phyloP scores from a whole-genome alignment of 2,797 vertebrate genomes.

The Paguma larvata region DNA sequence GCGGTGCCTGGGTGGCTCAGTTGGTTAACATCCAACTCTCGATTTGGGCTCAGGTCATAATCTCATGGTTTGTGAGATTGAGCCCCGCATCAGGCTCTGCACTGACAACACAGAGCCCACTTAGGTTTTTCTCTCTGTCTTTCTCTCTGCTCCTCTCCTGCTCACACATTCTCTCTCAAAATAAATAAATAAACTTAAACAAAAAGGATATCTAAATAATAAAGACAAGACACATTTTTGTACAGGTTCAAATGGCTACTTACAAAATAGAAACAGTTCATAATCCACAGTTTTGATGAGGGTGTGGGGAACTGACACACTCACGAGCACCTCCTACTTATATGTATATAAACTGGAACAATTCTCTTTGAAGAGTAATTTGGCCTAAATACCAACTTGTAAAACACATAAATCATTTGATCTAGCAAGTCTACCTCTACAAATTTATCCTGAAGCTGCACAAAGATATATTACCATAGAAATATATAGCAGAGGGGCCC shows the following conservation, averaged over 20 bases:
- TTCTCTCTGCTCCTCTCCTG: no score
- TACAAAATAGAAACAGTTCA: background rate
- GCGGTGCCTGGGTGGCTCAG: no score
- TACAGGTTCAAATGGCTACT: background rate
- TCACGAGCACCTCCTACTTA: background rate
- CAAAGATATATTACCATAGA: background rate
- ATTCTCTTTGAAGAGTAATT: background rate
- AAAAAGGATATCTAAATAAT: slow-evolving; percentile 4
- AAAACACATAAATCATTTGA: slow-evolving; percentile 17
- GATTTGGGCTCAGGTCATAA: no score
- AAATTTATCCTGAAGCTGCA: slow-evolving; percentile 2
- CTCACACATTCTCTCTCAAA: no score
- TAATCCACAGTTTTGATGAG: background rate
- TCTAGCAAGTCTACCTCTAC: background rate
- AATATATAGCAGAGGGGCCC: background rate
- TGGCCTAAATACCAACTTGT: background rate
- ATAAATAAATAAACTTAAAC: no score
- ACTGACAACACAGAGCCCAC: no score
- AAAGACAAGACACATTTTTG: background rate
- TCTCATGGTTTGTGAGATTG: no score
- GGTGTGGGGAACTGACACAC: background rate
- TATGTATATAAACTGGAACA: background rate
- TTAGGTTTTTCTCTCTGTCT: no score
- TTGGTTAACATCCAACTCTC: no score
- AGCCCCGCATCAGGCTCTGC: no score